Base-by-base conservation (phyloP, 2,888 invertebrate genomes). In the Athalia cordata region DNA sequence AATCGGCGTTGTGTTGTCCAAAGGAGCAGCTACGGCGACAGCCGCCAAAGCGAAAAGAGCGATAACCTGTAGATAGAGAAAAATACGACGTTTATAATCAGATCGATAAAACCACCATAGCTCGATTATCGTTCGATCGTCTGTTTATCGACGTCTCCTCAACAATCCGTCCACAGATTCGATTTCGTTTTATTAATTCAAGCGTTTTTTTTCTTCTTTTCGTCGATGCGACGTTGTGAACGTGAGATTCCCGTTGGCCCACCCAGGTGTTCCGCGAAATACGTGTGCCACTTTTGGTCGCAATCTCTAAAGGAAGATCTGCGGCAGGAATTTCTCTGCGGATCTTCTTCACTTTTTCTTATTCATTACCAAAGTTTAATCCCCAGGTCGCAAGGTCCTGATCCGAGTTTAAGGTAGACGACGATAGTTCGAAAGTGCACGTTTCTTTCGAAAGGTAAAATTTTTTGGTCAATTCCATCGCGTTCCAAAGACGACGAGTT, bases 21-120 rank as follows among this genome's bases (percentile, higher is more conserved):
- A 64, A n/a, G 77, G 77, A 15, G 85, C 82, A 3, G 83, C 83
- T 5, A 86, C 84, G 0, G 82, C 84, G 7, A 85, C 82, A 4
- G 81, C 68, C 67, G 82, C 85, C 62, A 83, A 81, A 45, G 83
- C 84, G 77, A 83, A 55, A 5, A 88, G 49, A 9, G 83, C 80
- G 66, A 82, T 75, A 65, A 84, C n/a, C 77, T 77, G 70, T 13
- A 72, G 59, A 13, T 45, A 15, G 15, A 15, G 11, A 45, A 2
- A 29, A 29, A 29, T 29, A 29, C 29, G 29, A 29, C 29, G 2
- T 29, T 29, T 29, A 29, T 1, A 29, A 29, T 29, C 29, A 29
- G 29, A 29, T 29, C 29, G 29, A 29, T 29, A 2, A 29, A 29
- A 29, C 1, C 29, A 29, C 29, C 29, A 29, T 2, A 29, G 29